A percentile compares a stretch with the other conserved stretches of the same genome.
Evolutionary conservation across 2,797 vertebrate genomes (phyloP).

Genomic region (Arnoldichthys spilopterus): DNA sequence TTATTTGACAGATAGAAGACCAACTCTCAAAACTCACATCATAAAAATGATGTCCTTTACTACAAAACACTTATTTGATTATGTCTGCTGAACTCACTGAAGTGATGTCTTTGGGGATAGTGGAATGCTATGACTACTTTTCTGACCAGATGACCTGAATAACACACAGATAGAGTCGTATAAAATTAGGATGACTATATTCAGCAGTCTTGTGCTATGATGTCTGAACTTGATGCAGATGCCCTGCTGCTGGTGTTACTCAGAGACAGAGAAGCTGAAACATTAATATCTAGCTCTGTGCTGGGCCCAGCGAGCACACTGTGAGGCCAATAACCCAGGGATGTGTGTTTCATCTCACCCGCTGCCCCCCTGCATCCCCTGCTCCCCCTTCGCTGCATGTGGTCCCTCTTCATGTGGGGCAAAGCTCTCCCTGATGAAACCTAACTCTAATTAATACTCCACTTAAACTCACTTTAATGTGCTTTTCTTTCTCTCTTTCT

Average conservation of each 20-base stretch:
- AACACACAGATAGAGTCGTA: background rate
- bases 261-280: conserved; percentile 33
- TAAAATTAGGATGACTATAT: background rate
- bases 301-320: conserved; percentile 36
- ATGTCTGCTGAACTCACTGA: background rate
- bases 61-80: background rate
- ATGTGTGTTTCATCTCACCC: conserved; percentile 25
- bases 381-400: conserved; percentile 40
- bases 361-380: conserved; percentile 22
- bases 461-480: conserved; percentile 63
- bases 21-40: no score
- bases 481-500: conserved; percentile 36
- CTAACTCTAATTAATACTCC: conserved; percentile 70
- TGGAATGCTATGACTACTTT: background rate
- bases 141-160: background rate
- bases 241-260: background rate
- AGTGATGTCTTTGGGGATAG: background rate
- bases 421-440: conserved; percentile 57
- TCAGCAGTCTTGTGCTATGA: background rate
- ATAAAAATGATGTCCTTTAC: background rate
- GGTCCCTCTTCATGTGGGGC: conserved; percentile 46
- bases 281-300: conserved; percentile 46
- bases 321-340: conserved; percentile 54
- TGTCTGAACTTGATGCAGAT: background rate
- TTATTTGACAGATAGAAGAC: background rate